A percentile compares a stretch with the other conserved stretches of the same genome.
These are phyloP conservation scores for Damaliscus lunatus DNA, from an alignment of 2,113 vertebrate genomes.

Conservation along the genomic window DNA sequence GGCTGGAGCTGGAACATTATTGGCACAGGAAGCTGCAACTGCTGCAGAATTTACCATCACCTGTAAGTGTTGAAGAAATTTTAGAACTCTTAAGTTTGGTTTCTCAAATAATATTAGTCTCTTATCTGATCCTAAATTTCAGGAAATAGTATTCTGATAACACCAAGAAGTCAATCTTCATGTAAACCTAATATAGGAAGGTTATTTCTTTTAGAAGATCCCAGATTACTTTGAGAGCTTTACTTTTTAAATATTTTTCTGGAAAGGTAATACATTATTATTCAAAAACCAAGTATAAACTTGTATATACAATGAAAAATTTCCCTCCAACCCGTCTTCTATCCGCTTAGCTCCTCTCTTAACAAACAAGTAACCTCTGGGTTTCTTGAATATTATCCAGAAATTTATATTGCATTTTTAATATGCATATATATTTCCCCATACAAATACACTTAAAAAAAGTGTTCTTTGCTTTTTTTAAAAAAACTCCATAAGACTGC, in stretches of 20 bases:
- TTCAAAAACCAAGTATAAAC: conserved; percentile 32
- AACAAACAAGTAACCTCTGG: not conserved
- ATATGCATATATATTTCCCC: not conserved
- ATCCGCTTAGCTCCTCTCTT: not conserved
- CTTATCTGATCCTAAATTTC: not conserved
- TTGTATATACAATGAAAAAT: not conserved
- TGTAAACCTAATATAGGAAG: not conserved
- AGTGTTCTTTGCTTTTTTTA: not conserved
- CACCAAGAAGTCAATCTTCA: conserved; percentile 7
- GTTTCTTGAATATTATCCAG: not conserved
- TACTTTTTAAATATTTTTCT: not conserved
- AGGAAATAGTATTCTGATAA: conserved; percentile 9
- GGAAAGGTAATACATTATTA: conserved; percentile 16
- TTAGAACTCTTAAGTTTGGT: conserved; percentile 45
- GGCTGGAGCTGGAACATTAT: conserved; percentile 77
- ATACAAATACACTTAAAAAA: not conserved
- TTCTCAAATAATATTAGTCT: conserved; percentile 22
- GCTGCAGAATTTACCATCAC: conserved; percentile 86
- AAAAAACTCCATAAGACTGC: not conserved
- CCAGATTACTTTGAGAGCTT: not conserved
- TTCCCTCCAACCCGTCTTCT: not conserved
- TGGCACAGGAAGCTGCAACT: conserved; percentile 81
- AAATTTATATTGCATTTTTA: not conserved
- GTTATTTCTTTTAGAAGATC: not conserved
- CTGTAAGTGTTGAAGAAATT: conserved; percentile 73